Base-by-base conservation (phyloP, 2,888 invertebrate genomes). In the Galeopsomyia nigrocyanea region DNA sequence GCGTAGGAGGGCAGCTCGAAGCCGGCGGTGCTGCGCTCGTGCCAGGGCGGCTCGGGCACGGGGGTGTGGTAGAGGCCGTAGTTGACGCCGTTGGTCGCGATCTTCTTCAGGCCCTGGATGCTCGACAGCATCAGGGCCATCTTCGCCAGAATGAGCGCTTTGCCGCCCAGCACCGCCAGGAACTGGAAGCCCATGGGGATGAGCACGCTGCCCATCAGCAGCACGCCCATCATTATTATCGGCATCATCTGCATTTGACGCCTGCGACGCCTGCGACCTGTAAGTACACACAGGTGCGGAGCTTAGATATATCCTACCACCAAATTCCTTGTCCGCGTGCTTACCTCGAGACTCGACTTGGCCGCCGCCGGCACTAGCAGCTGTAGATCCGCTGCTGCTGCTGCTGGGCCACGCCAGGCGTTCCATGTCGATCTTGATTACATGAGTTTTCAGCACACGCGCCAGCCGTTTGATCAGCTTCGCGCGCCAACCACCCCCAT, bases 161-260 rank as follows among this genome's bases (percentile, higher is more conserved):
- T 95, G 46, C 94, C 95, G 6, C 94, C 94, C 1, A 95, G 88
- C 0, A 95, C 92, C 0, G 95, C 94, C 0, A 95, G 88, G 84
- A 95, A 92, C 84, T 95, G 94, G 83, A 95, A 95, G 16, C 94
- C 95, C 91, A 95, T 91, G 0, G 95, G 95, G 16, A 95, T 88
- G 0, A 95, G 83, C 3, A 95, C 91, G 83, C 94, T 91, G 0
- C 93, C 92, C 81, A 95, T 90, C 17, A 94, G 91, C 39, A 94
- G 89, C 19, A 94, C 87, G 0, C 93, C 94, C 81, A 94, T 94
- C 88, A 94, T 91, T 90, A 95, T 90, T 87, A 94, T 90, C 0
- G 93, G 92, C 87, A 93, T 89, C 89, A 94, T 91, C 58, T 91
- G 90, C 67, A 91, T 89, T 6, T 91, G 89, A 46, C 91, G 89